Percentiles rank a stretch among this genome's conserved stretches.
These are phyloP conservation scores for Callithrix jacchus DNA, from an alignment of 2,113 vertebrate genomes.

Conservation along the genomic window DNA sequence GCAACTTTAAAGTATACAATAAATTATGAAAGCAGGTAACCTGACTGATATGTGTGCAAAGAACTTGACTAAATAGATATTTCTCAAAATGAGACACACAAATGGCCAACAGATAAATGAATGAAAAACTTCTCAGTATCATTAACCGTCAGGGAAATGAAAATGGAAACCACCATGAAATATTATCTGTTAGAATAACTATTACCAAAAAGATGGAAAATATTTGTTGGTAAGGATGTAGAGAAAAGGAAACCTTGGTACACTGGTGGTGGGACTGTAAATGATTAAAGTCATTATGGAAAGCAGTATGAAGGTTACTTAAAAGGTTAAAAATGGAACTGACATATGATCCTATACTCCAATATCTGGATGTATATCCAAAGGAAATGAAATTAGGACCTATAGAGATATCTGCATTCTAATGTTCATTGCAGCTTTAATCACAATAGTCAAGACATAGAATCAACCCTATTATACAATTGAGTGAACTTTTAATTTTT, in stretches of 20 bases:
- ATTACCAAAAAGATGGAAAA: neutral
- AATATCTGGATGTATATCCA: neutral
- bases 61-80: neutral
- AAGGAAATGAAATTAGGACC: neutral
- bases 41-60: neutral
- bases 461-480: neutral
- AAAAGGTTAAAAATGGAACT: neutral
- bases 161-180: neutral
- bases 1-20: neutral
- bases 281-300: neutral
- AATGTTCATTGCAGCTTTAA: neutral
- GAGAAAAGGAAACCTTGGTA: neutral
- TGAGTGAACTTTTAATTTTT: neutral
- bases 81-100: neutral
- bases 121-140: neutral
- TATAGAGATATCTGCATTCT: neutral
- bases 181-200: neutral
- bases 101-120: too few species aligned
- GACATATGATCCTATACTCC: neutral
- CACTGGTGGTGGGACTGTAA: neutral
- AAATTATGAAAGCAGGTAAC: neutral
- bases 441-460: neutral
- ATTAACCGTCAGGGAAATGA: neutral
- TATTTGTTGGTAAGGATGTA: neutral
- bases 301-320: neutral